Conservation (phyloP, 2,797 vertebrate genomes). For the Mycteria americana region DNA sequence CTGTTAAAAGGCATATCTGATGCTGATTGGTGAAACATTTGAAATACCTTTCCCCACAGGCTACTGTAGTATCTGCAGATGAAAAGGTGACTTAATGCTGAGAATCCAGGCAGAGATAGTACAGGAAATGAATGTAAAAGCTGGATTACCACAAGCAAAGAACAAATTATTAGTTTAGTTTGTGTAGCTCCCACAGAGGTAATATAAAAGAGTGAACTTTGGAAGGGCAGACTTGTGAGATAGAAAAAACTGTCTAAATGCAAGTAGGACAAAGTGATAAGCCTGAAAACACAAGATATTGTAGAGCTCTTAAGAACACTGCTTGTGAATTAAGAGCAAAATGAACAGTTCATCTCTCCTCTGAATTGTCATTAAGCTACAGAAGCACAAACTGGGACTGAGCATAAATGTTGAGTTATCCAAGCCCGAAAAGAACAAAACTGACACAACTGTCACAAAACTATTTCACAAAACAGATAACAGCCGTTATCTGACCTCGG, state of each 20-base stretch:
- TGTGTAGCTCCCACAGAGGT: not conserved
- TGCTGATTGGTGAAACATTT: not conserved
- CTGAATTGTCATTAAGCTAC: not conserved
- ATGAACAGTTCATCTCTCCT: not conserved
- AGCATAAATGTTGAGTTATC: not conserved
- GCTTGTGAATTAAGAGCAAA: not conserved
- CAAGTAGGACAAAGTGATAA: not conserved
- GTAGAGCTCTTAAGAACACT: not conserved
- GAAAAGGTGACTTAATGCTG: not conserved
- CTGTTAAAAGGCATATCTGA: not conserved
- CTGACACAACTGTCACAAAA: not conserved
- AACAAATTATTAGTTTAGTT: not conserved
- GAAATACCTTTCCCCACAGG: not conserved
- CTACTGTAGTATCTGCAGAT: not conserved
- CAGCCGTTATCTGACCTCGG: not conserved
- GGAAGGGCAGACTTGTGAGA: not conserved
- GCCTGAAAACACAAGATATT: not conserved
- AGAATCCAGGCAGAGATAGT: not conserved
- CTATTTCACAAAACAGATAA: not conserved
- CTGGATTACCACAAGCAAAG: not conserved
- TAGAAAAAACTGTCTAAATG: not conserved
- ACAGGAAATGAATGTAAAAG: not conserved
- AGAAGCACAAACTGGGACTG: not conserved
- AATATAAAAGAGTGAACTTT: not conserved
- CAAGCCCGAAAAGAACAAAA: not conserved